These are phyloP conservation scores for Ophion ventricosus DNA, from an alignment of 2,888 invertebrate genomes.

Conservation along the genomic window DNA sequence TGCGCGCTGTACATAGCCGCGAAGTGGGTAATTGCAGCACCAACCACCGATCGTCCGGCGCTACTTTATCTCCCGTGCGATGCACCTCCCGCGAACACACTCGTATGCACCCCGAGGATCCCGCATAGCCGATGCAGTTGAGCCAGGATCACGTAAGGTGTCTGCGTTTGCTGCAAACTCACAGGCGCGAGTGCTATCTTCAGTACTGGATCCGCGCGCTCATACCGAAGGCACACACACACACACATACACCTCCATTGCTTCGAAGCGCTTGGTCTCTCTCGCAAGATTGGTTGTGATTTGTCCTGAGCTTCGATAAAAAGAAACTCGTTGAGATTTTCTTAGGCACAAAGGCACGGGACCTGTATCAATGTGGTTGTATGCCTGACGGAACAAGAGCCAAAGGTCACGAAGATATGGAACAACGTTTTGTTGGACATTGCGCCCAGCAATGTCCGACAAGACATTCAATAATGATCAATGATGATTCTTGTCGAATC, in stretches of 20 bases:
- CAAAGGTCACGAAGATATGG: constrained; percentile 34
- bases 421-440: constrained; percentile 21
- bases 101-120: constrained; percentile 33
- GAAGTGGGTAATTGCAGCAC: constrained; percentile 66
- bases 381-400: constrained; percentile 3
- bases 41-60: constrained; percentile 58
- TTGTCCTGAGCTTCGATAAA: constrained; percentile 22
- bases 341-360: not conserved
- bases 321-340: constrained; percentile 26
- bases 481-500: constrained; percentile 9
- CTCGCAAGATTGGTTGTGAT: constrained; percentile 13
- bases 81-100: constrained; percentile 46
- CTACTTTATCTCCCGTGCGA: constrained; percentile 58
- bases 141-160: constrained; percentile 11
- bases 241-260: not conserved
- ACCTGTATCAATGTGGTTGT: not conserved
- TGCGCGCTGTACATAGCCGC: constrained; percentile 39
- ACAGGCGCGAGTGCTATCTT: constrained; percentile 34
- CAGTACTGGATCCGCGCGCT: constrained; percentile 44
- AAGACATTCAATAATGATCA: not conserved
- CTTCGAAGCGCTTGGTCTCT: not conserved
- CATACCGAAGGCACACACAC: constrained; percentile 37
- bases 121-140: constrained; percentile 13
- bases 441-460: not conserved
- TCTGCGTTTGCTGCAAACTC: not conserved